A percentile compares a stretch with the other conserved stretches of the same genome.
phyloP scores from a whole-genome alignment of 2,888 invertebrate species.

The Spodoptera littoralis region DNA sequence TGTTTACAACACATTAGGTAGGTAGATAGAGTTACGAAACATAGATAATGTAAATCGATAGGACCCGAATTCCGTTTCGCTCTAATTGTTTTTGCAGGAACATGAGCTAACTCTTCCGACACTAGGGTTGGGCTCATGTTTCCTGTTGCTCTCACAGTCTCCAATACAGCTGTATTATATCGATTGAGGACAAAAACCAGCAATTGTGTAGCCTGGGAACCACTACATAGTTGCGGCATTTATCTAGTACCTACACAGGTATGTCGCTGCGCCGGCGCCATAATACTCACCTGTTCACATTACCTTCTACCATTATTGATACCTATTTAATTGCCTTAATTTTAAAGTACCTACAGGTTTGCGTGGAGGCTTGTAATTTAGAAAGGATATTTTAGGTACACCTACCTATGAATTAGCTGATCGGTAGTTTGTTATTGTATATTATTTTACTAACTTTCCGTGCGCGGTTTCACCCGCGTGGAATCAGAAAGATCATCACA shows the following conservation, averaged over 20 bases:
- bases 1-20: constrained; percentile 3
- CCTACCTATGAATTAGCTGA: no score
- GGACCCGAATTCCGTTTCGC: constrained; percentile 78
- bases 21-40: constrained; percentile 34
- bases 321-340: constrained; percentile 40
- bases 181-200: constrained; percentile 77
- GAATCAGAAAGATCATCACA: no score
- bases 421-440: no score
- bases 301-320: constrained; percentile 32
- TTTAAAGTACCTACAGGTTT: constrained; percentile 39
- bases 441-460: no score
- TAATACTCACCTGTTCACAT: constrained; percentile 32
- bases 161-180: constrained; percentile 87
- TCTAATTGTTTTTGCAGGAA: constrained; percentile 89
- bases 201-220: constrained; percentile 80
- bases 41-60: constrained; percentile 65
- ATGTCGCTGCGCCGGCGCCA: constrained; percentile 9
- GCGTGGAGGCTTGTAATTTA: constrained; percentile 33
- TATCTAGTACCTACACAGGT: constrained; percentile 25
- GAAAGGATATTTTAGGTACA: constrained; percentile 20
- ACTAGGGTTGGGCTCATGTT: constrained; percentile 91
- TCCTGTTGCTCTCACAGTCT: constrained; percentile 91
- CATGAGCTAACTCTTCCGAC: constrained; percentile 92
- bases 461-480: no score
- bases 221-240: constrained; percentile 38